Evolutionary conservation across 2,888 invertebrate genomes (phyloP), one percentile per base, ranked within the genome.

Genomic region (Enchytraeus crypticus): DNA sequence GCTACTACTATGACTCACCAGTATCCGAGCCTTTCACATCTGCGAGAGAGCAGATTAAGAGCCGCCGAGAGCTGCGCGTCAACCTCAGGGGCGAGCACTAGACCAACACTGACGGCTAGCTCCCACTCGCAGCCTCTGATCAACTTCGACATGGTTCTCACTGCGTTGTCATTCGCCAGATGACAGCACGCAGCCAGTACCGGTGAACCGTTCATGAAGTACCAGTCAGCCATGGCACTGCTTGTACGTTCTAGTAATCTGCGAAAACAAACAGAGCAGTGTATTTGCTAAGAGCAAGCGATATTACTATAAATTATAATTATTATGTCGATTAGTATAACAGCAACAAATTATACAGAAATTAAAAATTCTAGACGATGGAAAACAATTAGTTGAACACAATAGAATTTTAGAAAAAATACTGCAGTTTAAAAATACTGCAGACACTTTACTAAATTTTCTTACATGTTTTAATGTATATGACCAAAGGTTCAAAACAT

Each of bases 41-140:
- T 65, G 26, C 74, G 66, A 34, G 78, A 71, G 61, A 79, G 66
- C 57, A 72, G 72, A 55, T 74, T 71, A 27, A 73, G 55, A n/a
- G 76, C 78, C 51, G 71, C 62, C 5, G 57, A n/a, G 21, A 73
- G 72, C 11, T 74, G 70, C 14, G 65, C 59, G 5, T 71, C 64
- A 11, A 69, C 68, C 8, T 38, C 38, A 14, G 14, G 53, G 29
- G 63, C 65, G 18, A 79, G 69, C 5, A 73, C 74, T n/a, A 61
- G 67, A 45, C 78, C 79, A 30, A 78, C 65, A 51, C 74, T 69
- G 18, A 75, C 72, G n/a, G 79, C 79, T 43, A 80, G 70, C 65
- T 80, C 80, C 49, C 78, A 64, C 63, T 80, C 80, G 70, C 77
- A 71, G n/a, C 79, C 79, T 59, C 77, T 70, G 5, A 80, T 71